Evolutionary conservation across 1,140 invertebrate genomes (phyloP).

Genomic region (Leptinotarsa undecemlineata): DNA sequence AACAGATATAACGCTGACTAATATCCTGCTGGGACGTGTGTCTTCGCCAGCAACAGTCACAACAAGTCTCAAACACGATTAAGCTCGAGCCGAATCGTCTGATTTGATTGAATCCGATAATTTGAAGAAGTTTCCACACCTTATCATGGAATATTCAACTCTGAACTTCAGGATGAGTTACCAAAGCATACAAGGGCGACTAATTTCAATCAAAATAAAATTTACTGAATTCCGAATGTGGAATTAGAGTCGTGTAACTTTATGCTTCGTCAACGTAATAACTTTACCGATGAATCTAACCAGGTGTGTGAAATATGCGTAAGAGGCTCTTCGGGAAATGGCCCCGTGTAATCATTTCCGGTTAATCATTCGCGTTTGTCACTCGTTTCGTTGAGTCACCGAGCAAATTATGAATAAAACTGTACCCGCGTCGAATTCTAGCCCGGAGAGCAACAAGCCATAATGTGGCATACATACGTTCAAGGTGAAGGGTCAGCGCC

Average conservation of each 20-base stretch:
- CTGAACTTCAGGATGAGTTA: no score
- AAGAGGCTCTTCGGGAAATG: background rate
- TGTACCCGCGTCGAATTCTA: background rate
- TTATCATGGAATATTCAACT: no score
- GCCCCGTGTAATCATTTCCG: background rate
- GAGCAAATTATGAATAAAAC: conserved; percentile 5
- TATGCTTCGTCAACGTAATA: no score
- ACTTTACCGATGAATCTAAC: background rate
- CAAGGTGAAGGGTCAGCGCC: conserved; percentile 22
- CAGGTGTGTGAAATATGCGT: conserved; percentile 1
- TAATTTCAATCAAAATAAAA: no score
- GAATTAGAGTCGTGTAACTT: no score
- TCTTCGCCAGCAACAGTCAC: no score
- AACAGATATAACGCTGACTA: background rate
- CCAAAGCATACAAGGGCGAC: no score
- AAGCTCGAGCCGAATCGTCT: no score
- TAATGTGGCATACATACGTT: conserved; percentile 14
- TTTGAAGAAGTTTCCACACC: no score
- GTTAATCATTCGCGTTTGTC: background rate
- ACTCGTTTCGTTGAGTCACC: background rate
- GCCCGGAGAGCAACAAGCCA: conserved; percentile 3
- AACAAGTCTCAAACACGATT: no score
- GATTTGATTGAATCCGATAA: no score
- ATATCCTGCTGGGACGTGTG: background rate
- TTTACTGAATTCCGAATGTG: no score